Evolutionary conservation across 2,113 vertebrate species (phyloP).

Genomic region (Chrysochloris asiatica): DNA sequence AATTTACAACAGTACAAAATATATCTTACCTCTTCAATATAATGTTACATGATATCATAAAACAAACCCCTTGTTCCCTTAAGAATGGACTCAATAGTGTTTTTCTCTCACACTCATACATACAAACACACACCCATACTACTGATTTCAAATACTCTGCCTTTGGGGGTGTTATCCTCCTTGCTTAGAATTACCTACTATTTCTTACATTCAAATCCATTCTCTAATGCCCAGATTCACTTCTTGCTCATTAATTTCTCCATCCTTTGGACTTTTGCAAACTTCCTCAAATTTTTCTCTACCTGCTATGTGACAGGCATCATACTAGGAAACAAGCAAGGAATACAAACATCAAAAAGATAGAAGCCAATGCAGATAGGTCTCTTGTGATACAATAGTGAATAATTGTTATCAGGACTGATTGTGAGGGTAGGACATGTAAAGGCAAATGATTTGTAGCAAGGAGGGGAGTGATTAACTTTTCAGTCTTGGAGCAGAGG

Average conservation of each 20-base stretch:
- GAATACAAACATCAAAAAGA: not conserved
- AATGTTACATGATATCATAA: not conserved
- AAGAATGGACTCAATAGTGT: not conserved
- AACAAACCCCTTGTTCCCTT: not conserved
- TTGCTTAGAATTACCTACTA: not conserved
- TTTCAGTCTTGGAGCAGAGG: too few species aligned
- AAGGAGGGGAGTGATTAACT: too few species aligned
- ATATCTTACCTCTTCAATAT: not conserved
- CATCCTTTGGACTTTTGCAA: not conserved
- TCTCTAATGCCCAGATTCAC: not conserved
- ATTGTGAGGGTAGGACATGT: too few species aligned
- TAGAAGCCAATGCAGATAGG: too few species aligned
- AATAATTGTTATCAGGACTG: too few species aligned
- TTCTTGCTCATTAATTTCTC: not conserved
- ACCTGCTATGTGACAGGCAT: not conserved
- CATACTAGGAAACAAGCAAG: not conserved
- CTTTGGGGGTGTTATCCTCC: not conserved
- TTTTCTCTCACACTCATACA: not conserved
- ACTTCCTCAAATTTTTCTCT: not conserved
- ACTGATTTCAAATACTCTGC: not conserved
- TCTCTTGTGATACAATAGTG: too few species aligned
- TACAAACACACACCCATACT: too few species aligned
- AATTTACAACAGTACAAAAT: not conserved
- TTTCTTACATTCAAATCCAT: not conserved
- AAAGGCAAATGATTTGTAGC: too few species aligned